A percentile compares a stretch with the other conserved stretches of the same genome.
Conservation (phyloP, 92 coral and sea anemone genomes). For the Scolanthus callimorphus region DNA sequence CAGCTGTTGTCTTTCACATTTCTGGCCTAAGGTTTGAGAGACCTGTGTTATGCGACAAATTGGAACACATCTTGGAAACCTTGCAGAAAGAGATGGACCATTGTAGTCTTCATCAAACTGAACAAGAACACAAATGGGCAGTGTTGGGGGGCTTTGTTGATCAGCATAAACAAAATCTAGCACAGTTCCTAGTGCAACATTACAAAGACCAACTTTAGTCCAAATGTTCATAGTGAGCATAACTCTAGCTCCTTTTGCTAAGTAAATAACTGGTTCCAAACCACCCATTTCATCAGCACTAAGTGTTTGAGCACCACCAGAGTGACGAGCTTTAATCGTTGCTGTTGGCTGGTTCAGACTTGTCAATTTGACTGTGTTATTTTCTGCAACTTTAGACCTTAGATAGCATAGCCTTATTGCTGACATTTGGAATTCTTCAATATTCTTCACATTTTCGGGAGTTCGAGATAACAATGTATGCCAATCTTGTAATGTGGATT, state of each 20-base stretch:
- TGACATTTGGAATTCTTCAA: constrained; percentile 22
- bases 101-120: no score
- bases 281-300: neutral
- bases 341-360: neutral
- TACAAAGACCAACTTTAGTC: neutral
- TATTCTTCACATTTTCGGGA: constrained; percentile 27
- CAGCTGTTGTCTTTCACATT: no score
- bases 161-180: neutral
- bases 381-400: constrained; percentile 48
- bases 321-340: neutral
- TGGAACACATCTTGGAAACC: constrained; percentile 60
- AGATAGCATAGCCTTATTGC: constrained; percentile 38
- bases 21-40: constrained; percentile 41
- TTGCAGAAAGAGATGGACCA: no score
- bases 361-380: constrained; percentile 8
- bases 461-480: constrained; percentile 44
- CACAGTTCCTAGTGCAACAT: neutral
- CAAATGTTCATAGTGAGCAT: neutral
- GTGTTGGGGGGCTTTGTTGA: neutral
- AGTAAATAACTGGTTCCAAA: neutral
- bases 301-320: neutral
- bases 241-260: neutral
- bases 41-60: constrained; percentile 50
- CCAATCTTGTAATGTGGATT: constrained; percentile 56
- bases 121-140: no score